Base-by-base conservation (phyloP, 2,888 invertebrate genomes). In the Charanyca ferruginea region DNA sequence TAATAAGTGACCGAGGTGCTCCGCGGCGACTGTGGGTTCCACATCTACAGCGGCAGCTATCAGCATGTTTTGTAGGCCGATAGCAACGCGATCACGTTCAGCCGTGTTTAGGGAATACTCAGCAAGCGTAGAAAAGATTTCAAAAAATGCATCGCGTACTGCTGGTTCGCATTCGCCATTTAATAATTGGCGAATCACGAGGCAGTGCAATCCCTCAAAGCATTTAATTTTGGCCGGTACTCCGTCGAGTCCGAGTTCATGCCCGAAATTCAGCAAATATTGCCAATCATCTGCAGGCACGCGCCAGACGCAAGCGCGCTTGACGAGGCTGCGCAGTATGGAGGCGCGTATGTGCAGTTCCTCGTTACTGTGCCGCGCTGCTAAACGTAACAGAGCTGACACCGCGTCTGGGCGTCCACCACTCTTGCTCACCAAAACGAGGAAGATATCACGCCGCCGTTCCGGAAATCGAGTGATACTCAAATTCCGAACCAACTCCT, bases 341-440 rank as follows among this genome's bases (percentile, higher is more conserved):
- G 93, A 84, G 5, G 93, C 92, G n/a, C 93, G 87, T 0, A 91
- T 73, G 51, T 90, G 88, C 0, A 79, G 78, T 0, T 93, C 88
- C 62, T 94, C 94, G 54, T 94, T 93, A 20, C 59, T 73, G 57
- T 91, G 88, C 32, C 77, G 82, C 22, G 79, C 71, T 16, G 88
- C 79, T 1, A 93, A 77, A 41, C 84, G 79, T 42, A 93, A 62
- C 32, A 94, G 62, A 23, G 84, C 79, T 13, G 85, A 83, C 2
- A 93, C 77, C 42, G 85, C 82, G 2, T 88, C 87, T 2, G 70
- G 72, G 35, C 86, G 83, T 0, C 91, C 90, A 4, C 92, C 93
- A 28, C 84, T 90, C 68, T 94, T 94, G 71, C 93, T 93, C 0
- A 93, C 88, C 42, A 94, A 84, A 3, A 94, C 93, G 3, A 93